phyloP scores from a whole-genome alignment of 2,888 invertebrate species.

The Ormyrus nitidulus region DNA sequence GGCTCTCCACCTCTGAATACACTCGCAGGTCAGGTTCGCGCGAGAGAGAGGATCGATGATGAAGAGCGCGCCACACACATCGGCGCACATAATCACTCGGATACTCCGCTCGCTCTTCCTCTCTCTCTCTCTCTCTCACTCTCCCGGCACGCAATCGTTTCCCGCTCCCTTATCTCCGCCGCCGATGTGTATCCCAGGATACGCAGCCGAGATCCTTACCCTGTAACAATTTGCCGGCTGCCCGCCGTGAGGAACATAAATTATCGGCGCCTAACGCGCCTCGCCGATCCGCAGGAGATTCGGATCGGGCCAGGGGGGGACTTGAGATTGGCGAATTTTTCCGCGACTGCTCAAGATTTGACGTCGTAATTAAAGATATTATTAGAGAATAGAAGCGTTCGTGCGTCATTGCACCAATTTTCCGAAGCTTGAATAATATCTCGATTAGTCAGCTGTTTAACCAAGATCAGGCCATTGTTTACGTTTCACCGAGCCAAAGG shows the following conservation, averaged over 20 bases:
- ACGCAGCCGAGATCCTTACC: neutral
- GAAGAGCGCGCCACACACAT: constrained; percentile 53
- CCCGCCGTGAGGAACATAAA: neutral
- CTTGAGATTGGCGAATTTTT: no score
- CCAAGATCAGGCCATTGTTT: no score
- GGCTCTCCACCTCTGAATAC: no score
- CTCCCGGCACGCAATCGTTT: neutral
- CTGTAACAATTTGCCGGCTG: constrained; percentile 19
- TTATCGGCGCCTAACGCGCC: constrained; percentile 16
- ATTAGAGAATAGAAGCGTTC: neutral
- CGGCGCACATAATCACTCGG: constrained; percentile 24
- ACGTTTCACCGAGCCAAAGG: no score
- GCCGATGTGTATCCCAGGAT: neutral
- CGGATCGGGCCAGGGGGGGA: no score
- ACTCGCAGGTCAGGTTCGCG: neutral
- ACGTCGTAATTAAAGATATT: no score
- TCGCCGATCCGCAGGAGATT: neutral
- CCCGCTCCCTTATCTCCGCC: no score
- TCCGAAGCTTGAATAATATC: neutral
- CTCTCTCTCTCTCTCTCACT: constrained; percentile 1
- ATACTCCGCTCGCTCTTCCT: constrained; percentile 1
- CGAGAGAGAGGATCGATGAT: constrained; percentile 25
- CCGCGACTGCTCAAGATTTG: no score
- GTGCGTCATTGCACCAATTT: neutral
- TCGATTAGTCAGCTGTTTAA: no score